Percentiles rank a stretch among this genome's conserved stretches.
Evolutionary conservation across 2,888 invertebrate species (phyloP).

Genomic region (Zaprionus lineosus): DNA sequence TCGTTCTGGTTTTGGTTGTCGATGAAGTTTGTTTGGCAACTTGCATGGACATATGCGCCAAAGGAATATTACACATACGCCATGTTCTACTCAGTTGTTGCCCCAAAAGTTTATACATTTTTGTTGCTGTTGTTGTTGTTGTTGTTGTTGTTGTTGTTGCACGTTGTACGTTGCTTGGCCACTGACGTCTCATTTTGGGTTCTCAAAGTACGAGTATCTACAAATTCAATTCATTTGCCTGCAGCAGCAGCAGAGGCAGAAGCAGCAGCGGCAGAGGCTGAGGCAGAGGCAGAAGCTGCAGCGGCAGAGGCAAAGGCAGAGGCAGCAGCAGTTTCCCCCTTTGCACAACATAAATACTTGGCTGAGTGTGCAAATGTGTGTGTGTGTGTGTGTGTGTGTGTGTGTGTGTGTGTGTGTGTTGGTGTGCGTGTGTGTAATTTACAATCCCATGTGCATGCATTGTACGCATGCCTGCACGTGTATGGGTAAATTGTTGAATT

Average conservation of each 20-base stretch:
- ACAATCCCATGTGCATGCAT: conserved; percentile 63
- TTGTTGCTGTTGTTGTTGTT: conserved; percentile 36
- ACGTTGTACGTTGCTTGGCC: conserved; percentile 38
- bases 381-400: not conserved
- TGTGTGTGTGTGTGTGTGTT: conserved; percentile 4
- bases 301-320: conserved; percentile 23
- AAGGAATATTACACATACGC: conserved; percentile 69
- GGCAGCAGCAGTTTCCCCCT: conserved; percentile 4
- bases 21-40: conserved; percentile 51
- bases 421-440: conserved; percentile 62
- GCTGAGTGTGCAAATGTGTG: not conserved
- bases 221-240: conserved; percentile 61
- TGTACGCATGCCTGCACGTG: conserved; percentile 54
- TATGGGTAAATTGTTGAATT: conserved; percentile 73
- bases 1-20: conserved; percentile 39
- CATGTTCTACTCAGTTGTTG: conserved; percentile 48
- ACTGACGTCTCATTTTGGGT: conserved; percentile 55
- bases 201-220: conserved; percentile 45
- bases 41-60: conserved; percentile 52
- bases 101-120: conserved; percentile 54
- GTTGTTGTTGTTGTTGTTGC: conserved; percentile 6
- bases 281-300: no score
- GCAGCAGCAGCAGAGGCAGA: conserved; percentile 29
- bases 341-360: conserved; percentile 2
- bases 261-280: no score